Evolutionary conservation across 2,888 invertebrate species (phyloP), one percentile per base, ranked within the genome.

Genomic region (Euphydryas editha): DNA sequence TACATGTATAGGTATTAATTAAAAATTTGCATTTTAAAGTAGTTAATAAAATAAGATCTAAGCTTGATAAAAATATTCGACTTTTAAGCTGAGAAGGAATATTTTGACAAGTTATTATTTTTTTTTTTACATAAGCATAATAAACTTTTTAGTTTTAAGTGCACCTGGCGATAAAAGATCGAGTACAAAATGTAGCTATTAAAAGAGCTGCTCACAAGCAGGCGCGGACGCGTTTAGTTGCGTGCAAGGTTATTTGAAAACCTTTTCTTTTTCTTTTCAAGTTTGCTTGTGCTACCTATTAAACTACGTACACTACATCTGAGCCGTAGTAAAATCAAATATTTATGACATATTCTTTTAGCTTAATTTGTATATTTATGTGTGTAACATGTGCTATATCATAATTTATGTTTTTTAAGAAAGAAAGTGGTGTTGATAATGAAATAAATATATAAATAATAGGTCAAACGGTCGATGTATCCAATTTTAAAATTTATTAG

Each of bases 191-290:
- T 20, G n/a, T 54, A 36, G n/a, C 11, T 54, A 54, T 54, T 54
- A 17, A 30, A 54, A 54, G 36, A 54, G 17, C 15, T 51, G n/a
- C 54, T 54, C 30, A 36, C 30, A 54, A 36, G 17, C 17, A 30
- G 17, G 54, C 17, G 13, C 30, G 30, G 36, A 36, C 30, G 36
- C 36, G 30, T 54, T 36, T n/a, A 17, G 30, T 36, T 54, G 30
- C 17, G 17, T 54, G 30, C 54, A 36, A 54, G 54, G 54, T 54
- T 36, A 54, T 54, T 54, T 54, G 0, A 54, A 54, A 36, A 51
- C 30, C 24, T 36, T 54, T 54, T 30, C 17, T 36, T 36, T 36
- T 47, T 54, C 36, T 54, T 54, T 54, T 54, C 54, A 54, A 54
- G 54, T 54, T 54, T 54, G 17, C n/a, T 54, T 17, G 36, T 54